Conservation (phyloP, 2,113 vertebrate species). For the Sardina pilchardus region DNA sequence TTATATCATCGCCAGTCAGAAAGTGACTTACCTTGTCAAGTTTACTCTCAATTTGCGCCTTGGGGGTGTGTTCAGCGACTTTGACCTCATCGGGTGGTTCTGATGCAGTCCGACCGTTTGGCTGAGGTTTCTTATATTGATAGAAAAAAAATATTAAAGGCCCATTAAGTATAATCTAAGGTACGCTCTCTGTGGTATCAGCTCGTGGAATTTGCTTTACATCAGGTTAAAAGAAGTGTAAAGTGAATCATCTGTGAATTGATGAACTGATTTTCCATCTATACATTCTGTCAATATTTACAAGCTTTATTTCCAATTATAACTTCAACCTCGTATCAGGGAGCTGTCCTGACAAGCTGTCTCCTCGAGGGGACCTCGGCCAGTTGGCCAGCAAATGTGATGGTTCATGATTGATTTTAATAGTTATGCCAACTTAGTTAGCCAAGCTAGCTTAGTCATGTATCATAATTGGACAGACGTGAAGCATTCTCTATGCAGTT, state of each 20-base stretch:
- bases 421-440: not conserved
- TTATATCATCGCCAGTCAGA: not conserved
- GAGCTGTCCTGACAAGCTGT: not conserved
- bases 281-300: not conserved
- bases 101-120: conserved; percentile 82
- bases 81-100: conserved; percentile 74
- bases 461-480: not conserved
- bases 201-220: not conserved
- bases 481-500: not conserved
- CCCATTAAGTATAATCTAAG: not conserved
- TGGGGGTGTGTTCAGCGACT: conserved; percentile 62
- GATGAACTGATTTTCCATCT: not conserved
- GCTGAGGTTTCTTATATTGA: conserved; percentile 68
- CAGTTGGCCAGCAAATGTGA: not conserved
- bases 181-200: not conserved
- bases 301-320: not conserved
- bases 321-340: not conserved
- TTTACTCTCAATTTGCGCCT: conserved; percentile 74
- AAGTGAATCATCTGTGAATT: not conserved
- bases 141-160: not conserved
- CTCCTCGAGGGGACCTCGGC: not conserved
- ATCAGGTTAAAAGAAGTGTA: not conserved
- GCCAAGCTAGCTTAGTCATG: not conserved
- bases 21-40: conserved; percentile 79
- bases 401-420: not conserved